These are phyloP conservation scores for Hylia prasina DNA, from an alignment of 2,113 vertebrate genomes.

Conservation along the genomic window DNA sequence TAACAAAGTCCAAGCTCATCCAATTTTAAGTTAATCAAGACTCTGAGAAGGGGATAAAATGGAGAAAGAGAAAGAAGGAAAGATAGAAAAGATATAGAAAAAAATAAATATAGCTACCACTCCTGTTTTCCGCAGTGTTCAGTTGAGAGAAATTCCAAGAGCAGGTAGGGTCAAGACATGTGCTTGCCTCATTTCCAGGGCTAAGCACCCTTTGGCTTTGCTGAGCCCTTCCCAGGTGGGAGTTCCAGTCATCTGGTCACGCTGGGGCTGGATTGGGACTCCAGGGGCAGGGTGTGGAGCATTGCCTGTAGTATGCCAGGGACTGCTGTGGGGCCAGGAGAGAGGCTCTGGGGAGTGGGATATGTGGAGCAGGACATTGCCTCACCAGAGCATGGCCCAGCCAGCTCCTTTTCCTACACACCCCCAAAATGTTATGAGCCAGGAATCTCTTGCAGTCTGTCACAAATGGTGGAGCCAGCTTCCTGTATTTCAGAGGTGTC, in stretches of 20 bases:
- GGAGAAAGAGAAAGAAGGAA: neutral
- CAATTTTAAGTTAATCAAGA: neutral
- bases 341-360: rapidly evolving
- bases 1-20: neutral
- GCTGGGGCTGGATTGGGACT: neutral
- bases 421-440: rapidly evolving
- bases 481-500: neutral
- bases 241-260: neutral
- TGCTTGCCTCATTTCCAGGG: neutral
- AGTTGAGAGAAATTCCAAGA: neutral
- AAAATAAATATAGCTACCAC: neutral
- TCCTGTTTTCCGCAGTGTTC: neutral
- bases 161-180: neutral
- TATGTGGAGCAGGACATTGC: neutral
- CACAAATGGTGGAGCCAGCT: neutral
- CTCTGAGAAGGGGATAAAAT: neutral
- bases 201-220: neutral
- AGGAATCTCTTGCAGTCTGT: neutral
- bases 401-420: neutral
- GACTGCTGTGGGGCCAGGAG: neutral
- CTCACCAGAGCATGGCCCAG: rapidly evolving
- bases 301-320: neutral
- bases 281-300: too few species aligned
- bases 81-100: neutral
- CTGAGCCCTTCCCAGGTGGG: neutral